phyloP scores from a whole-genome alignment of 2,113 vertebrate genomes.

The Colius striatus region DNA sequence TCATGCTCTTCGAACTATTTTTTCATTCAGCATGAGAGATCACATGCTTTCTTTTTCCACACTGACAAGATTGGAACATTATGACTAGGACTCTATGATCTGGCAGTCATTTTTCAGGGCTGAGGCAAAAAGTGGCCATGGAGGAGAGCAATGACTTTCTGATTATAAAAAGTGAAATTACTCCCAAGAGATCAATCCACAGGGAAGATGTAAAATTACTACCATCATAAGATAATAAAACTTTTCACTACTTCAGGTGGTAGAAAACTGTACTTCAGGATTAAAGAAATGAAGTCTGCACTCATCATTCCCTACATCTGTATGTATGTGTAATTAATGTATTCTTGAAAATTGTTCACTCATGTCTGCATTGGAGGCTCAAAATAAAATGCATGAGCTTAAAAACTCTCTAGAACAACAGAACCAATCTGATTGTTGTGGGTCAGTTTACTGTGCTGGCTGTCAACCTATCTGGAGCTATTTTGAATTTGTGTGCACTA shows the following conservation, averaged over 20 bases:
- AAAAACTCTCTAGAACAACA: not conserved
- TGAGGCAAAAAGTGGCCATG: not conserved
- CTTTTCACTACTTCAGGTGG: not conserved
- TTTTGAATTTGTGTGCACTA: not conserved
- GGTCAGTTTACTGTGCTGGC: not conserved
- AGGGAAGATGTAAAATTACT: not conserved
- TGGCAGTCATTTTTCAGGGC: not conserved
- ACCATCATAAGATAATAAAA: not conserved
- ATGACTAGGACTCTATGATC: not conserved
- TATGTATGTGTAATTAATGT: too few relatives aligned
- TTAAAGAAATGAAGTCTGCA: not conserved
- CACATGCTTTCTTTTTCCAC: not conserved
- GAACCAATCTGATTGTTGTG: not conserved
- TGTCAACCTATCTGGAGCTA: not conserved
- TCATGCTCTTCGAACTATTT: not conserved
- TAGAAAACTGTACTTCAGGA: not conserved
- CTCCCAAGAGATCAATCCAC: not conserved
- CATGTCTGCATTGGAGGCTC: not conserved
- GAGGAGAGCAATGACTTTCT: not conserved
- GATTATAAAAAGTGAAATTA: not conserved
- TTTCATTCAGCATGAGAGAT: not conserved
- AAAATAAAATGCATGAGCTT: not conserved
- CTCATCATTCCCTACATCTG: not conserved
- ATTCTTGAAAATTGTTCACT: not conserved
- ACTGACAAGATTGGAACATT: not conserved